A percentile compares a stretch with the other conserved stretches of the same genome.
Evolutionary conservation across 2,113 vertebrate species (phyloP).

Genomic region (Amblyornis subalaris): DNA sequence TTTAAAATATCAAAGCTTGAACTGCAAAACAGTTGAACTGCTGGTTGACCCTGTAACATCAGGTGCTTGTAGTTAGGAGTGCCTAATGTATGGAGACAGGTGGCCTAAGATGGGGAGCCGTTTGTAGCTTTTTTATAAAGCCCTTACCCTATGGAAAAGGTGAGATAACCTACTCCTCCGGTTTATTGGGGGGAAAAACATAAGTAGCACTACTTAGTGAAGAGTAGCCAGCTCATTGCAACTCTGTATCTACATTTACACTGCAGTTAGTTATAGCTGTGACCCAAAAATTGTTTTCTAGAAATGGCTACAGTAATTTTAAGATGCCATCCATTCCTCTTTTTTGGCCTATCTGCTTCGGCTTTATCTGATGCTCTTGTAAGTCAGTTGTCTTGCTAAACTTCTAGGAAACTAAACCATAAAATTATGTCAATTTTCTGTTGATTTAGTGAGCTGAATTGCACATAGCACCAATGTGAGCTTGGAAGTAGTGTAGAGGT

Average conservation of each 20-base stretch:
- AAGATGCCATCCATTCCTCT: not conserved
- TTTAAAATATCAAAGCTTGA: not conserved
- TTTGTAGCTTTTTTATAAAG: not conserved
- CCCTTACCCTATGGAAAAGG: not conserved
- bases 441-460: not conserved
- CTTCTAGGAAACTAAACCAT: not conserved
- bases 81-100: accelerated
- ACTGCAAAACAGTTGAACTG: not conserved
- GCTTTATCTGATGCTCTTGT: not conserved
- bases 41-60: not conserved
- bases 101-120: not conserved
- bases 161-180: not conserved
- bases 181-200: accelerated
- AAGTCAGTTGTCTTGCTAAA: not conserved
- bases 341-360: not conserved
- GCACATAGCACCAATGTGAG: not conserved
- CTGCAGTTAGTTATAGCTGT: not conserved
- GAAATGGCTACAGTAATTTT: not conserved
- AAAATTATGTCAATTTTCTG: not conserved
- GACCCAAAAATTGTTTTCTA: not conserved
- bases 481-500: not conserved
- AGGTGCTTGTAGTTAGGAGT: not conserved
- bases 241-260: not conserved
- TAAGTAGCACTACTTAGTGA: not conserved
- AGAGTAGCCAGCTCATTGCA: not conserved